Evolutionary conservation across 2,797 vertebrate genomes (phyloP).

Genomic region (Enoplosus armatus): DNA sequence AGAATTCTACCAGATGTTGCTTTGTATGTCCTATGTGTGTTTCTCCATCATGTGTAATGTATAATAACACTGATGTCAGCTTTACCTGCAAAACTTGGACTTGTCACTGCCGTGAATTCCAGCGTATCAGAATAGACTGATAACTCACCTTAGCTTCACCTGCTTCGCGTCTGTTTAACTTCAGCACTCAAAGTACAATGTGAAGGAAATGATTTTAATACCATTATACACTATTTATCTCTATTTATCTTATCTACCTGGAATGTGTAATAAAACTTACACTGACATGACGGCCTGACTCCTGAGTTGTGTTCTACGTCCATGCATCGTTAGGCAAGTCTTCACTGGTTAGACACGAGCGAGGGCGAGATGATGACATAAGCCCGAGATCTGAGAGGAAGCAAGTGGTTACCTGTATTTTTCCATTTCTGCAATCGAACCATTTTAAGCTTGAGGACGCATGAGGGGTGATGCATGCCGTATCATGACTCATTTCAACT

Average conservation of each 20-base stretch:
- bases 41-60: conserved; percentile 10
- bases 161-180: conserved; percentile 16
- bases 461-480: background rate
- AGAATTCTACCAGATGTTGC: background rate
- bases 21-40: conserved; percentile 23
- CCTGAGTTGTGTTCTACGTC: background rate
- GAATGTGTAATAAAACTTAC: conserved; percentile 65
- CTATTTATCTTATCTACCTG: conserved; percentile 47
- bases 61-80: conserved; percentile 29
- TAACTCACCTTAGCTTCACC: conserved; percentile 17
- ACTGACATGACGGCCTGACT: conserved; percentile 20
- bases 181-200: conserved; percentile 65
- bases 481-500: background rate
- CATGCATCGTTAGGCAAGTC: background rate
- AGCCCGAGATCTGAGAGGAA: background rate
- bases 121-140: background rate
- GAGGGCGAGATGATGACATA: background rate
- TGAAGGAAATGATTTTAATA: conserved; percentile 69
- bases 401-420: background rate
- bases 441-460: background rate
- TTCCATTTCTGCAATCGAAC: background rate
- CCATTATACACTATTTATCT: conserved; percentile 72
- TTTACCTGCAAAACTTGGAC: conserved; percentile 18
- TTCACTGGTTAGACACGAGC: background rate
- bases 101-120: conserved; percentile 9